Conservation (phyloP, 2,888 invertebrate species). For the Steinernema scapterisci region DNA sequence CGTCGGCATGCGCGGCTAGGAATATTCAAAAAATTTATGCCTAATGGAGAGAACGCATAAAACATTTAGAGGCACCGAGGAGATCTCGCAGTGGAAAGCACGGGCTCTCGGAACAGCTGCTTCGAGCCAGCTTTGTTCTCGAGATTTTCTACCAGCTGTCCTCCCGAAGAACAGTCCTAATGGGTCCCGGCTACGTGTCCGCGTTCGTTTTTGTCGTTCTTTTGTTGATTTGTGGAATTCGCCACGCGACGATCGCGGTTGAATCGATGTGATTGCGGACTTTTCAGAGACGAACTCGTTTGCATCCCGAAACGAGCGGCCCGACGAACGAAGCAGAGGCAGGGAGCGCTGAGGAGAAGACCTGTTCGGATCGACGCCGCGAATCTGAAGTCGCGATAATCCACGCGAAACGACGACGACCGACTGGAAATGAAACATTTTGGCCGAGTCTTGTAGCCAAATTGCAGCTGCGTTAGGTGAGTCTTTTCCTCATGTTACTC, state of each 20-base stretch:
- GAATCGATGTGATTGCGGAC: background rate
- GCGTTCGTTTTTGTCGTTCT: background rate
- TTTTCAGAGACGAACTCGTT: conserved; percentile 1
- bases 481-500: background rate
- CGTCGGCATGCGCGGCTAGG: conserved; percentile 9
- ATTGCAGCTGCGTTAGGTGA: conserved; percentile 19
- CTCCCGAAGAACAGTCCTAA: background rate
- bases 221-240: conserved; percentile 2
- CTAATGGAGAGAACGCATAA: conserved; percentile 31
- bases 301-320: conserved; percentile 7
- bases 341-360: background rate
- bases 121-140: background rate
- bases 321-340: background rate
- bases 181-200: background rate
- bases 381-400: conserved; percentile 7
- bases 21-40: conserved; percentile 32
- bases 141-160: conserved; percentile 17
- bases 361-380: background rate
- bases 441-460: conserved; percentile 17
- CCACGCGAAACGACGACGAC: background rate
- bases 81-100: background rate
- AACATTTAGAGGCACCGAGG: conserved; percentile 22
- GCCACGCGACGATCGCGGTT: background rate
- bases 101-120: conserved; percentile 7
- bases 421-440: background rate